phyloP scores from a whole-genome alignment of 2,113 vertebrate species.

The Excalfactoria chinensis region DNA sequence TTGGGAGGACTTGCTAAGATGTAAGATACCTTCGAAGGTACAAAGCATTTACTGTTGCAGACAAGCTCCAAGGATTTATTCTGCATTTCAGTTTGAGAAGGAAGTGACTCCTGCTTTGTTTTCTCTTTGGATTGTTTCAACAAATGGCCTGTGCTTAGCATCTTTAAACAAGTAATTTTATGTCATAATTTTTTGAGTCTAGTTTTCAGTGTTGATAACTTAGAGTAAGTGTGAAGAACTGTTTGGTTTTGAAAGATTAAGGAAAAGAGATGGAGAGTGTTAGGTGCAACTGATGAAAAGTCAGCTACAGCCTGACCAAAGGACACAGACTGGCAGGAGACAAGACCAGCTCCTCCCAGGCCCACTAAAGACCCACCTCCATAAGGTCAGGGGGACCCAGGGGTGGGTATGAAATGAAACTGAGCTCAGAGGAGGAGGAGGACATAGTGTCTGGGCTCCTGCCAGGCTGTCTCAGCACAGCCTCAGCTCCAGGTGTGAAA shows the following conservation, averaged over 20 bases:
- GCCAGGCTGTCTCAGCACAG: not conserved
- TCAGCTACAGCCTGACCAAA: not conserved
- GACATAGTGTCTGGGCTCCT: not conserved
- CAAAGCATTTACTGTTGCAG: not conserved
- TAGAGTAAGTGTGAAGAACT: not conserved
- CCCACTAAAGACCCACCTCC: not conserved
- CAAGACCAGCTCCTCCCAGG: not conserved
- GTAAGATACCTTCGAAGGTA: fast-evolving
- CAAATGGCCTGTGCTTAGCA: not conserved
- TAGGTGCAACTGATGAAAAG: not conserved
- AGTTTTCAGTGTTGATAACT: not conserved
- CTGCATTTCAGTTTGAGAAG: not conserved
- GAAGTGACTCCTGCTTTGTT: not conserved
- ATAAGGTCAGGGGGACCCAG: not conserved
- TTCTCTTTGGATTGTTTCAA: not conserved
- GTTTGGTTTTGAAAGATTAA: not conserved
- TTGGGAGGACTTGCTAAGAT: not conserved
- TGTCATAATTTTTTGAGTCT: not conserved
- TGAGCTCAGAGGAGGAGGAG: not conserved
- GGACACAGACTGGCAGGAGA: not conserved
- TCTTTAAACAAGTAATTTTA: not conserved
- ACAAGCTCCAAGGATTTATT: not conserved
- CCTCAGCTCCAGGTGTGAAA: not conserved
- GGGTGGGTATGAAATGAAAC: not conserved
- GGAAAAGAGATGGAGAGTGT: not conserved